Percentiles rank a stretch among this genome's conserved stretches.
Conservation (phyloP, 2,888 invertebrate species). For the Lamellibrachia satsuma region DNA sequence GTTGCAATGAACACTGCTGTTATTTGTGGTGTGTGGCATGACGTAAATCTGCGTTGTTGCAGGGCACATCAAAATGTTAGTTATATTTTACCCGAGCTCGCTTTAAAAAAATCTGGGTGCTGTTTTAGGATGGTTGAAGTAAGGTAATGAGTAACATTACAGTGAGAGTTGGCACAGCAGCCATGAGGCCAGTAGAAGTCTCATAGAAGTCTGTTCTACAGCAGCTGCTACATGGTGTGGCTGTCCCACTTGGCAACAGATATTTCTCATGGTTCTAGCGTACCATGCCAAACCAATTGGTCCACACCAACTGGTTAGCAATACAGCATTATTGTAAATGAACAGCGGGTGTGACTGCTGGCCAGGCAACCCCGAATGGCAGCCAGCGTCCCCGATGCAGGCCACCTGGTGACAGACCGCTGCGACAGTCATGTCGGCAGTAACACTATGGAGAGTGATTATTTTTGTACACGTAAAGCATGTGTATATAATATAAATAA, state of each 20-base stretch:
- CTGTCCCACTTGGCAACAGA: not conserved
- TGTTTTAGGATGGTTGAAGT: not conserved
- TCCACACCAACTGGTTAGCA: conserved; percentile 21
- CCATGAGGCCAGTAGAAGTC: not conserved
- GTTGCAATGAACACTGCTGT: not conserved
- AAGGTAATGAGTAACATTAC: not conserved
- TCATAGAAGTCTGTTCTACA: not conserved
- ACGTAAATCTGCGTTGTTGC: too few relatives aligned
- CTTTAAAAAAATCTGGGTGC: not conserved
- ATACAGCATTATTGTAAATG: conserved; percentile 23
- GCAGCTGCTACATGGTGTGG: not conserved
- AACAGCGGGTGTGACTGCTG: conserved; percentile 24
- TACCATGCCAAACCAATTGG: not conserved
- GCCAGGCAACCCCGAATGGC: conserved; percentile 19
- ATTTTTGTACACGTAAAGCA: conserved; percentile 26
- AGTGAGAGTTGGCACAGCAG: not conserved
- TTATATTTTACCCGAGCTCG: not conserved
- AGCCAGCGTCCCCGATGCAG: not conserved
- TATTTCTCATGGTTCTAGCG: not conserved
- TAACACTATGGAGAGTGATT: conserved; percentile 24
- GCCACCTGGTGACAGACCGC: conserved; percentile 17
- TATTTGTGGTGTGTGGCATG: not conserved
- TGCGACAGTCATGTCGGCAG: not conserved
- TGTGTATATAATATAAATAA: conserved; percentile 25
- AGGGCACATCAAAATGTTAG: not conserved